These are phyloP conservation scores for Sciurus niger DNA, from an alignment of 2,113 vertebrate species.

Conservation along the genomic window DNA sequence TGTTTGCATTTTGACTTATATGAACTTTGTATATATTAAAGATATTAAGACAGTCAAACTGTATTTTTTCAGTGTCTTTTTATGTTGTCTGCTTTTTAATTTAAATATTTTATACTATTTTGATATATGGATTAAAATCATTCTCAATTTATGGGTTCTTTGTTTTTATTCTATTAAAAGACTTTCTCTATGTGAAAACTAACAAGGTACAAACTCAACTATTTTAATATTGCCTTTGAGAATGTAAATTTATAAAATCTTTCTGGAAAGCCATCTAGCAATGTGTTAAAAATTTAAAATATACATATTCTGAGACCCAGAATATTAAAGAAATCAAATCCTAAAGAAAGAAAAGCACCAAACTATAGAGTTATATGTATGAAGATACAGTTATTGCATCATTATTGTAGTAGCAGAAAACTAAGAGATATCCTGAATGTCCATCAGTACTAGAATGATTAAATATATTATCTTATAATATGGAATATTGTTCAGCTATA, in stretches of 20 bases:
- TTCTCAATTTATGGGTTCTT: not conserved
- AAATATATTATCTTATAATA: not conserved
- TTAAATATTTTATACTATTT: too few relatives aligned
- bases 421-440: not conserved
- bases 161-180: not conserved
- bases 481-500: slow-evolving; percentile 35
- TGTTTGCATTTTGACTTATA: slow-evolving; percentile 45
- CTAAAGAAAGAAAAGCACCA: too few relatives aligned
- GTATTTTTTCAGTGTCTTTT: not conserved
- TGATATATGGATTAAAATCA: not conserved
- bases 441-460: not conserved
- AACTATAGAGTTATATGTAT: not conserved
- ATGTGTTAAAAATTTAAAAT: slow-evolving; percentile 45
- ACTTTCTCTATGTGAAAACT: not conserved
- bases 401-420: slow-evolving; percentile 37
- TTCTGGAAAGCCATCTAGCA: slow-evolving; percentile 25
- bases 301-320: not conserved
- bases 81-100: not conserved
- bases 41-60: not conserved
- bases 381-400: not conserved
- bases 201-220: not conserved
- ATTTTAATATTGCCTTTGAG: not conserved
- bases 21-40: not conserved
- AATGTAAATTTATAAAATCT: slow-evolving; percentile 14
- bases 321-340: not conserved